A percentile compares a stretch with the other conserved stretches of the same genome.
phyloP scores from a whole-genome alignment of 2,797 vertebrate species.

The Aselliscus stoliczkanus region DNA sequence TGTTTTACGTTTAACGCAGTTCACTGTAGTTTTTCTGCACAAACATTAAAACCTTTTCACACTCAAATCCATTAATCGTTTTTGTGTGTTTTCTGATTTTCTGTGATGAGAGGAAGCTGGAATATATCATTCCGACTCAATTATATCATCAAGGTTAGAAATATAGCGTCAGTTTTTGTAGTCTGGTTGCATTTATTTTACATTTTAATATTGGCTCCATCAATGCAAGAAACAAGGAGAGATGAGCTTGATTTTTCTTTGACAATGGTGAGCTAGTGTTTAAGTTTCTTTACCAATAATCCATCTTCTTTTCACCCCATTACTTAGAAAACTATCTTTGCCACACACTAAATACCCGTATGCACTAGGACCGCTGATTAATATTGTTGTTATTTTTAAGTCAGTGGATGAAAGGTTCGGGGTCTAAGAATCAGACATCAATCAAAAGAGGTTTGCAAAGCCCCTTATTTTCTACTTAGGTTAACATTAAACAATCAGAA shows the following conservation, averaged over 20 bases:
- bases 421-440: background rate
- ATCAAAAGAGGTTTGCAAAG: constrained; percentile 7
- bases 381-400: background rate
- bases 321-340: background rate
- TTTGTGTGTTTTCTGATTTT: background rate
- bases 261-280: background rate
- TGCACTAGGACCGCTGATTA: no score
- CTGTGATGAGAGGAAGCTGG: background rate
- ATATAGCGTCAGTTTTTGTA: background rate
- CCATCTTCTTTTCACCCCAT: background rate
- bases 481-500: constrained; percentile 1
- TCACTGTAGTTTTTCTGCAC: background rate
- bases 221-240: background rate
- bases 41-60: background rate
- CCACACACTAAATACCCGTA: background rate
- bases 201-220: background rate
- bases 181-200: background rate
- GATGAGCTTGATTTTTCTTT: background rate
- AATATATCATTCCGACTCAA: background rate
- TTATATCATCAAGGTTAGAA: background rate
- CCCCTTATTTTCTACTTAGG: constrained; percentile 22
- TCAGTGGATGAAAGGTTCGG: background rate
- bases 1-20: background rate
- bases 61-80: background rate
- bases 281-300: background rate